Evolutionary conservation across 2,888 invertebrate genomes (phyloP), one percentile per base, ranked within the genome.

Genomic region (Parapristionchus giblindavisi): DNA sequence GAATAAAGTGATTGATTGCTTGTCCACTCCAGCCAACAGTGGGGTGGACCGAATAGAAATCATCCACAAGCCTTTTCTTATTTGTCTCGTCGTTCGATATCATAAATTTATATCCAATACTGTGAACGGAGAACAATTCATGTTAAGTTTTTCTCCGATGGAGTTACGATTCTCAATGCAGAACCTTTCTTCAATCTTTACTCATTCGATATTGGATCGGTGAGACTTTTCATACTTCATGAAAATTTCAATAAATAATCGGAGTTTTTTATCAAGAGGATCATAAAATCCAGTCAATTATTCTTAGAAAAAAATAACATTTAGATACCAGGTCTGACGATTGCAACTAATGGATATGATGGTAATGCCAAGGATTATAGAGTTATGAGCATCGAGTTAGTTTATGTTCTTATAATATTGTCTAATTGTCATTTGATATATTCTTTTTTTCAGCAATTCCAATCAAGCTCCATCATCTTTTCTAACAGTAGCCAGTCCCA

Each of bases 351-450:
- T 21, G 61, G 61, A 36, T 61, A 32, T 27, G 61, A 61, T 38
- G 27, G 34, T 3, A 60, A 60, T n/a, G n/a, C 36, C 3, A 11
- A 4, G 24, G 61, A 36, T 6, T 61, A 61, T 61, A 32, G 3
- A 32, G 27, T 40, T 27, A 61, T 61, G 61, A 36, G 34, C 6
- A 61, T 61, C 38, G 61, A 61, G 61, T 61, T 21, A 61, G n/a
- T 11, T 14, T 21, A 1, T 11, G n/a, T 3, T n/a, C 3, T 60
- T 38, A 40, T 2, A 43, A 43, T 17, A 43, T 43, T n/a, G n/a
- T n/a, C n/a, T 17, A 43, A 43, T 61, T 38, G 5, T 4, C 27
- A 11, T 24, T 17, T 17, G 11, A 27, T 24, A 5, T 3, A 38
- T 11, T 40, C 11, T 38, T 6, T 3, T 1, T 6, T 60, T 27